Evolutionary conservation across 2,888 invertebrate species (phyloP), one percentile per base, ranked within the genome.

Genomic region (Prosapia bicincta): DNA sequence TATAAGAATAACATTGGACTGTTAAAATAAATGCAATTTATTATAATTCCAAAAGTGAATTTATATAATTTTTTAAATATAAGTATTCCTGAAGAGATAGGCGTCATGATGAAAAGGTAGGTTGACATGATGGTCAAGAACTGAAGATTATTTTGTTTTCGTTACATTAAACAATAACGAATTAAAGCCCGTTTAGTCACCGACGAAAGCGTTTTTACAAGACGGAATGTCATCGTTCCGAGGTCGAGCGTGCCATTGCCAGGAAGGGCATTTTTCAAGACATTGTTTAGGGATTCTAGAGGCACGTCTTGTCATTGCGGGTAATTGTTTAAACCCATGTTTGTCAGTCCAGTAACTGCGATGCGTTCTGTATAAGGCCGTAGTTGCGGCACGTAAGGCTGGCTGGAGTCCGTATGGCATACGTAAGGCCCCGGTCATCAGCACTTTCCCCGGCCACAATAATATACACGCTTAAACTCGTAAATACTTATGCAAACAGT

Each of bases 211-310:
- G n/a, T n/a, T n/a, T n/a, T n/a, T n/a, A n/a, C n/a, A n/a, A 54
- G 54, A 54, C 54, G 54, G 54, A 54, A 54, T 54, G 54, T 20
- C 54, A 54, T 54, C 20, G 54, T 54, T 54, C n/a, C 54, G 54
- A 20, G 54, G 3, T 54, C 20, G 54, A 54, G 20, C 20, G 54
- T 54, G n/a, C 54, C 54, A 20, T 54, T 54, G 54, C 54, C 20
- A 54, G 54, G 54, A 54, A 54, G 54, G 54, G 54, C 54, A 54
- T 54, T 54, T 54, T 54, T 54, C 54, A 54, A 54, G 54, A 54
- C 20, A n/a, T n/a, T 54, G 54, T 54, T 54, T 54, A 54, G 54
- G 54, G 54, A 54, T 54, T 54, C 54, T 54, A 54, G 54, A 20
- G 20, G 54, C 54, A 54, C 20, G 54, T 54, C 54, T 54, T 54